A percentile compares a stretch with the other conserved stretches of the same genome.
Conservation (phyloP, 2,113 vertebrate genomes). For the Plectropomus leopardus region DNA sequence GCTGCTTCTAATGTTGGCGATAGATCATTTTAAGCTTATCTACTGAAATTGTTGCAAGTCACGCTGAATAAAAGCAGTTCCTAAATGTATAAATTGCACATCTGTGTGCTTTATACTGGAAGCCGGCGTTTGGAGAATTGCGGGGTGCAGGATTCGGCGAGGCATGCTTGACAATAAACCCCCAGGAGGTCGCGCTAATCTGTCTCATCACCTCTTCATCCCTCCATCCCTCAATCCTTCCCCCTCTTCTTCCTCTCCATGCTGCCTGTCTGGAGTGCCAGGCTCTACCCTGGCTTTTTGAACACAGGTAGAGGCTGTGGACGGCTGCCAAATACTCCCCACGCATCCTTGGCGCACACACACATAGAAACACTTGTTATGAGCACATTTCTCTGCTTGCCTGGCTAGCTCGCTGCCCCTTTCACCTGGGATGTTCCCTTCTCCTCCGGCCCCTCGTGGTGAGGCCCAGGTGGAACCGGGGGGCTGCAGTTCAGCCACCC, state of each 20-base stretch:
- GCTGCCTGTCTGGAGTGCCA: conserved; percentile 51
- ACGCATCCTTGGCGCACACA: not conserved
- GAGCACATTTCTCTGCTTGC: conserved; percentile 18
- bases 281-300: conserved; percentile 27
- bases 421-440: conserved; percentile 50
- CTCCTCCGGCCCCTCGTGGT: conserved; percentile 5
- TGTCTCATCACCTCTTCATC: conserved; percentile 51
- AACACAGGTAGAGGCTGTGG: conserved; percentile 29
- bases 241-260: conserved; percentile 6
- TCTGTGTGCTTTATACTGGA: not conserved
- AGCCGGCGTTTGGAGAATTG: conserved; percentile 3
- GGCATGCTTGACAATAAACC: conserved; percentile 31
- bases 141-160: not conserved
- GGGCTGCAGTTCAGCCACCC: conserved; percentile 22
- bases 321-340: conserved; percentile 46
- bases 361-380: not conserved
- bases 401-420: conserved; percentile 17
- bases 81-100: not conserved
- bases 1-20: conserved; percentile 23
- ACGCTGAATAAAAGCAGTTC: conserved; percentile 23
- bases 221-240: conserved; percentile 27
- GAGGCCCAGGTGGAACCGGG: conserved; percentile 10
- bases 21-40: conserved; percentile 43
- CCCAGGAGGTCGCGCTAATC: conserved; percentile 42
- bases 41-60: conserved; percentile 18